These are phyloP conservation scores for Epizoanthus illoricatus DNA, from an alignment of 92 coral and sea anemone genomes.

Conservation along the genomic window DNA sequence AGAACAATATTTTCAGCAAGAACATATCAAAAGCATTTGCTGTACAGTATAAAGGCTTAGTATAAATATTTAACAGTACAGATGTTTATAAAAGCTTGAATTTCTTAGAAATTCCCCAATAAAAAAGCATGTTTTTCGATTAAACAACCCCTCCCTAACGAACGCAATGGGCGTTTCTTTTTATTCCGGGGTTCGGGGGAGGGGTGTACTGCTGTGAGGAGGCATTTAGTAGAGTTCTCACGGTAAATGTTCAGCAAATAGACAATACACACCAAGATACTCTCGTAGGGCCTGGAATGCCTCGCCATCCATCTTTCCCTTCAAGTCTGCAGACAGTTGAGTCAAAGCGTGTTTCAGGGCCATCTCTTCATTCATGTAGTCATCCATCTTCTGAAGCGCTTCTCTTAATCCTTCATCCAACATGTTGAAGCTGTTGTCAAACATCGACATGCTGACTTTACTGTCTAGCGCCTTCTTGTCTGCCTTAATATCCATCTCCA, in stretches of 20 bases:
- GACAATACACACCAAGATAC: conserved; percentile 67
- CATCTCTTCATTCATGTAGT: conserved; percentile 93
- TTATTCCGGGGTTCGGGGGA: too few relatives aligned
- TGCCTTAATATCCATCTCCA: conserved; percentile 94
- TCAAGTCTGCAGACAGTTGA: conserved; percentile 84
- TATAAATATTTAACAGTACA: too few relatives aligned
- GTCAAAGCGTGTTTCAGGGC: conserved; percentile 88
- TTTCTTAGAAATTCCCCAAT: too few relatives aligned
- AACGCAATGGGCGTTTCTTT: too few relatives aligned
- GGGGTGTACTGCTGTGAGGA: too few relatives aligned
- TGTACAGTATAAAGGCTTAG: too few relatives aligned
- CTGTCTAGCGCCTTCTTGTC: conserved; percentile 89
- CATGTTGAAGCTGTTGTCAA: conserved; percentile 81
- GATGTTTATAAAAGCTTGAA: too few relatives aligned
- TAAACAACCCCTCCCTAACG: too few relatives aligned
- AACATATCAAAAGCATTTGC: too few relatives aligned
- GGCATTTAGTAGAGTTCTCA: fast-evolving
- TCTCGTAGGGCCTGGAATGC: conserved; percentile 84
- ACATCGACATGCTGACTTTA: conserved; percentile 87
- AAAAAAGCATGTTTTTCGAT: too few relatives aligned
- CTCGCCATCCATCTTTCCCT: conserved; percentile 90
- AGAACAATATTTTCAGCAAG: too few relatives aligned
- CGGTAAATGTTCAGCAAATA: too few relatives aligned
- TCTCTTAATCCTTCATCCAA: conserved; percentile 90
- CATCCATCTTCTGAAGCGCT: conserved; percentile 97